Conservation (phyloP, 2,888 invertebrate genomes). For the Lampropteryx suffumata region DNA sequence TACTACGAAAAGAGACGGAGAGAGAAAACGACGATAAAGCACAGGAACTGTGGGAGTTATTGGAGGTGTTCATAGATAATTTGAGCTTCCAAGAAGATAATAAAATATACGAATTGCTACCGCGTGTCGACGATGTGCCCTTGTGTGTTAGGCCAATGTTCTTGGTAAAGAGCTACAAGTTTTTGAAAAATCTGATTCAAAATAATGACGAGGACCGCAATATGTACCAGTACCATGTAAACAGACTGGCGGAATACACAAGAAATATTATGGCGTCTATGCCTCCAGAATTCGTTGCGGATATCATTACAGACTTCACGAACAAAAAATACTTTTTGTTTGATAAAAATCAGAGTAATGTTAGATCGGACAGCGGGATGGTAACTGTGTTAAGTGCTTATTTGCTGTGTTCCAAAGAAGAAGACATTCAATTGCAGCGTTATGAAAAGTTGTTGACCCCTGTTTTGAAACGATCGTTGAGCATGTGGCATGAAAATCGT, state of each 20-base stretch:
- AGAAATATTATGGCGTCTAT: conserved; percentile 50
- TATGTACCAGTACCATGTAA: conserved; percentile 33
- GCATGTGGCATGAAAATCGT: conserved; percentile 41
- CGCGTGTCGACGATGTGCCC: conserved; percentile 45
- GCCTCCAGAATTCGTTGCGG: conserved; percentile 46
- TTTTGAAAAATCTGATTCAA: conserved; percentile 45
- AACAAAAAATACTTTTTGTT: conserved; percentile 41
- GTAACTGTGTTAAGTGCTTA: conserved; percentile 47
- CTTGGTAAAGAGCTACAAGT: conserved; percentile 53
- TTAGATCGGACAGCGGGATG: conserved; percentile 28
- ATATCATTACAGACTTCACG: conserved; percentile 48
- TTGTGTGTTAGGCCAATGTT: conserved; percentile 45
- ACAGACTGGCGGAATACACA: conserved; percentile 40
- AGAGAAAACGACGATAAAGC: conserved; percentile 40
- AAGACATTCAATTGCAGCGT: conserved; percentile 47
- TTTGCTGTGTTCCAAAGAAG: conserved; percentile 46
- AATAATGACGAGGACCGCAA: conserved; percentile 35
- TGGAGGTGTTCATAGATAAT: conserved; percentile 56
- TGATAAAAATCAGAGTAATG: conserved; percentile 18
- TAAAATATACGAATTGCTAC: conserved; percentile 50
- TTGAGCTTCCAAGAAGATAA: conserved; percentile 57
- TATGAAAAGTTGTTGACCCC: conserved; percentile 50
- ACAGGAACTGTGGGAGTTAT: conserved; percentile 48
- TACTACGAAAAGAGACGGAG: conserved; percentile 55
- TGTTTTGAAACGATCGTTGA: conserved; percentile 44